A percentile compares a stretch with the other conserved stretches of the same genome.
These are phyloP conservation scores for Chauna torquata DNA, from an alignment of 2,113 vertebrate species.

Conservation along the genomic window DNA sequence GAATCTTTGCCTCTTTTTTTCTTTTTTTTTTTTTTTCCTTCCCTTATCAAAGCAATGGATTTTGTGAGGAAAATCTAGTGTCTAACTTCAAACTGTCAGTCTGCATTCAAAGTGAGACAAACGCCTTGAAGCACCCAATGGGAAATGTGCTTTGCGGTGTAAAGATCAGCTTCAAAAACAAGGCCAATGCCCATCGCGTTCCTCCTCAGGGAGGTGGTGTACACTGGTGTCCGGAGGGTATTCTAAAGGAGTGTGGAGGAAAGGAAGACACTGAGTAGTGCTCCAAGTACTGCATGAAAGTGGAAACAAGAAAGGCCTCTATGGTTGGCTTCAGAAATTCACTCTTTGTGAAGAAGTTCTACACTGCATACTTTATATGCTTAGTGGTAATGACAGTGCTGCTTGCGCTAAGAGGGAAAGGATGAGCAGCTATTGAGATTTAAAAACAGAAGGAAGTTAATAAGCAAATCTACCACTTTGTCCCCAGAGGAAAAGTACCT, in stretches of 20 bases:
- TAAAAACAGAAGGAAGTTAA: fast-evolving
- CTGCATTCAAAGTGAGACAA: conserved; percentile 88
- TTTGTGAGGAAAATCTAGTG: fast-evolving
- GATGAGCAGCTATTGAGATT: fast-evolving
- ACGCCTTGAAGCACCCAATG: conserved; percentile 95
- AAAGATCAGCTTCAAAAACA: conserved; percentile 93
- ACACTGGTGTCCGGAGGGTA: conserved; percentile 90
- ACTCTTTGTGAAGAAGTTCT: not conserved
- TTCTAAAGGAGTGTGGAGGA: conserved; percentile 71
- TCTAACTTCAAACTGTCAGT: conserved; percentile 11
- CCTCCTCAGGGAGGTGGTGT: conserved; percentile 90
- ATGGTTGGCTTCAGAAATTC: not conserved
- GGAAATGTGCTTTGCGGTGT: conserved; percentile 85
- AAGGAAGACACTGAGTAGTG: not conserved
- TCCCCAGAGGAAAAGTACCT: conserved; percentile 72
- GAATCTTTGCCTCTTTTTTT: not conserved
- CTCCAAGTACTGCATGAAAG: fast-evolving
- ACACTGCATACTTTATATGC: not conserved
- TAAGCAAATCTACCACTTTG: fast-evolving
- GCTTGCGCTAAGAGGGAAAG: not conserved
- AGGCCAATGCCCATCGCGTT: conserved; percentile 91
- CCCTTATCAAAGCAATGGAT: not conserved
- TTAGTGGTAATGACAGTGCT: too few species aligned
- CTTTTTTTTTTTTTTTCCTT: not conserved
- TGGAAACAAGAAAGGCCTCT: not conserved